Base-by-base conservation (phyloP, 1,140 invertebrate genomes). In the Tetramorium parvispinum region DNA sequence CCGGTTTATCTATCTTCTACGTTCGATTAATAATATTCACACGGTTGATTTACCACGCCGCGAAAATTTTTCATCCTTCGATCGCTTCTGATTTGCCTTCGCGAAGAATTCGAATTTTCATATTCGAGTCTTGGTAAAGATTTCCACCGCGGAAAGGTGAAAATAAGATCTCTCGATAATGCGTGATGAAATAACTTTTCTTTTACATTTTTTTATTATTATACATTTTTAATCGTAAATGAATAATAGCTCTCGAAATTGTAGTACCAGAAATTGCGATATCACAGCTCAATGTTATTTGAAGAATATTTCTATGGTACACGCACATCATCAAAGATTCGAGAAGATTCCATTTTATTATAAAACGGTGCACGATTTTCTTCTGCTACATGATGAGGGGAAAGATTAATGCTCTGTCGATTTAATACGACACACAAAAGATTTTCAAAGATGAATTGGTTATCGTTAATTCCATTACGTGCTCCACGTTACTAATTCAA, bases 331-430 rank as follows among this genome's bases (percentile, higher is more conserved):
- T 83, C 40, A 46, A 66, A 21, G 32, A 32, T n/a, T 16, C 27
- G 3, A 51, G 13, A 6, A 59, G 55, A 82, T 59, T 75, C 24
- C 46, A 8, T 40, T 61, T 46, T 61, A 61, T 51, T 75, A 37
- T 49, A 73, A 70, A 81, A 37, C 49, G 79, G 40, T 24, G 32
- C 77, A 27, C 21, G 18, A 59, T 73, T 73, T 73, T 82, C 18
- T 73, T 13, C 16, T 32, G 24, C 24, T 83, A 18, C 18, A 21
- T 73, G 46, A 83, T 49, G 24, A 49, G 37, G 8, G 24, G 53
- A 75, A 83, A 59, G 68, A 83, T 83, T 75, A 75, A 83, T 83
- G 43, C 40, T 46, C 37, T 43, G 63, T 83, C 79, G 79, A 83
- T 75, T 59, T 83, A 75, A 73, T 75, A 40, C 46, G 55, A 73